These are phyloP conservation scores for Drosophila yakuba DNA, from an alignment of 1,140 invertebrate species.

Conservation along the genomic window DNA sequence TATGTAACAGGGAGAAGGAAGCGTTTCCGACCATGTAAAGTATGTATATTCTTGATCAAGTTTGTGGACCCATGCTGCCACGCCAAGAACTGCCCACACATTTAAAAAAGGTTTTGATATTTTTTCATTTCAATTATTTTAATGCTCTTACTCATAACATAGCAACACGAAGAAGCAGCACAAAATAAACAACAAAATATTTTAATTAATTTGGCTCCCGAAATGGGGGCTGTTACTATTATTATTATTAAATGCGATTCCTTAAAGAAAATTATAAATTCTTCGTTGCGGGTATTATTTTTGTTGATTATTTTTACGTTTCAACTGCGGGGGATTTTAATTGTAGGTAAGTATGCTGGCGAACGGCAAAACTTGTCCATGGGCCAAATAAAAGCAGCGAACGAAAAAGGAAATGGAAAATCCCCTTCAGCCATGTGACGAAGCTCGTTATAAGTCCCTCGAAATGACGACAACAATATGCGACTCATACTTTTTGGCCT, in stretches of 20 bases:
- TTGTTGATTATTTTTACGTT: constrained; percentile 65
- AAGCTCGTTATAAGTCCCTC: constrained; percentile 40
- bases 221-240: constrained; percentile 62
- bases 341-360: constrained; percentile 60
- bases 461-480: constrained; percentile 35
- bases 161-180: constrained; percentile 1
- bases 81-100: no score
- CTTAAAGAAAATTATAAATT: constrained; percentile 35
- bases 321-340: constrained; percentile 59
- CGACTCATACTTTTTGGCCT: constrained; percentile 39
- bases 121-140: not conserved
- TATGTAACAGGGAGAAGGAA: no score
- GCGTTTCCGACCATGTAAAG: no score
- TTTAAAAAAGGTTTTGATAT: no score
- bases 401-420: constrained; percentile 29
- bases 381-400: constrained; percentile 44
- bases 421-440: constrained; percentile 28
- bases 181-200: constrained; percentile 33
- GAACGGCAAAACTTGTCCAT: constrained; percentile 49
- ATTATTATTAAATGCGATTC: constrained; percentile 59
- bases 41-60: no score
- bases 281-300: constrained; percentile 28
- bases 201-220: constrained; percentile 55
- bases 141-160: not conserved
- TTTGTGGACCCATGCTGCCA: no score